phyloP scores from a whole-genome alignment of 2,113 vertebrate genomes.

The Acrocephalus arundinaceus region DNA sequence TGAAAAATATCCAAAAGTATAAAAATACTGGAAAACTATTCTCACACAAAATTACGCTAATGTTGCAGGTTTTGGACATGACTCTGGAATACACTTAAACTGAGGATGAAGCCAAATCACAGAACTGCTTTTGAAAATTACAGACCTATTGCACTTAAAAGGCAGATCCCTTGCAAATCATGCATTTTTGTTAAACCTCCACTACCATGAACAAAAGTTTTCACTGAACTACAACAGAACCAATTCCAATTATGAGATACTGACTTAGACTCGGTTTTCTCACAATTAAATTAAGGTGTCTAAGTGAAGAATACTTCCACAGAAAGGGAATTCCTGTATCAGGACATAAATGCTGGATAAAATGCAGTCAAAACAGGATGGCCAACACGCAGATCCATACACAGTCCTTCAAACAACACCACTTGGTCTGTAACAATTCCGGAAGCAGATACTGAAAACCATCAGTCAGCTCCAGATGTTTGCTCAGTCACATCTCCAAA shows the following conservation, averaged over 20 bases:
- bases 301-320: not conserved
- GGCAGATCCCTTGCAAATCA: not conserved
- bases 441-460: not conserved
- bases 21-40: not conserved
- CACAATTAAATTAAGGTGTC: not conserved
- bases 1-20: accelerated
- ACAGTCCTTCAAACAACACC: not conserved
- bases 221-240: not conserved
- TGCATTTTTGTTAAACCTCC: not conserved
- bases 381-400: not conserved
- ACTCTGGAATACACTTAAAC: not conserved
- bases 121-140: not conserved
- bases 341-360: not conserved
- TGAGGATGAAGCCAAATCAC: not conserved
- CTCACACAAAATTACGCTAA: not conserved
- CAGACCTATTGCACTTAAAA: not conserved
- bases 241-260: not conserved
- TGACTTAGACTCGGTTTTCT: not conserved
- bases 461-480: not conserved
- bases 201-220: not conserved
- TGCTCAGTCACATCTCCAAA: not conserved
- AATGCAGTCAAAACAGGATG: not conserved
- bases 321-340: not conserved
- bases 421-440: not conserved
- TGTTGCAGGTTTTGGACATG: not conserved